Conservation (phyloP, 2,113 vertebrate genomes). For the Typhlomys cinereus region DNA sequence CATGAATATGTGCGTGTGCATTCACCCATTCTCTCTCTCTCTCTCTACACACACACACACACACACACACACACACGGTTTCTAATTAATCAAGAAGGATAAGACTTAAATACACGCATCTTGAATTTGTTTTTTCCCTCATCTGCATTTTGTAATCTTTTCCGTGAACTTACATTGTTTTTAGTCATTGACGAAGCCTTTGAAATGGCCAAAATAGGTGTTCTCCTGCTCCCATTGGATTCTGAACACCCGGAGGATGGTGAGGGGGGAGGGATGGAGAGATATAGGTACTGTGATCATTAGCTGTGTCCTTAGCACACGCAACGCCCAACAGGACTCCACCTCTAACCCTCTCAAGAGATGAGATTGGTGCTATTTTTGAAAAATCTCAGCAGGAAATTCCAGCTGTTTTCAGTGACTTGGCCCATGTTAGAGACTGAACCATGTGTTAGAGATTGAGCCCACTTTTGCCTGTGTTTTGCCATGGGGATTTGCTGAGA, state of each 20-base stretch:
- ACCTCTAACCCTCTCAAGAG: background rate
- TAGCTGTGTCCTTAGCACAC: background rate
- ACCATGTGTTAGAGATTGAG: background rate
- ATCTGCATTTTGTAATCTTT: background rate
- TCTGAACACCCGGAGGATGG: background rate
- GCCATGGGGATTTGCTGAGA: conserved; percentile 17
- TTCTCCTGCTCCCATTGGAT: background rate
- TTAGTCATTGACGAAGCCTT: background rate
- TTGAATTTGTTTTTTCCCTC: conserved; percentile 27
- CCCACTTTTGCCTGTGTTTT: conserved; percentile 30
- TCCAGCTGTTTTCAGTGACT: conserved; percentile 7
- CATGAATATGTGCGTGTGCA: too few species aligned
- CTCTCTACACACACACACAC: too few species aligned
- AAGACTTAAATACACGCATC: background rate
- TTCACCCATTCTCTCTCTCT: too few species aligned
- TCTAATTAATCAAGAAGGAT: background rate
- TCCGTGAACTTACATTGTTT: background rate
- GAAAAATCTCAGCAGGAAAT: conserved; percentile 52
- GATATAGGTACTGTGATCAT: background rate
- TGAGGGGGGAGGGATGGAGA: rapidly evolving
- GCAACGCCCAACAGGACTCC: background rate
- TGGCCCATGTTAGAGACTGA: background rate
- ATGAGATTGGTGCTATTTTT: background rate
- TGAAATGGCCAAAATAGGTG: background rate
- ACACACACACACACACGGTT: too few species aligned